A percentile compares a stretch with the other conserved stretches of the same genome.
Conservation (phyloP, 2,888 invertebrate species). For the Willowsia nigromaculata region DNA sequence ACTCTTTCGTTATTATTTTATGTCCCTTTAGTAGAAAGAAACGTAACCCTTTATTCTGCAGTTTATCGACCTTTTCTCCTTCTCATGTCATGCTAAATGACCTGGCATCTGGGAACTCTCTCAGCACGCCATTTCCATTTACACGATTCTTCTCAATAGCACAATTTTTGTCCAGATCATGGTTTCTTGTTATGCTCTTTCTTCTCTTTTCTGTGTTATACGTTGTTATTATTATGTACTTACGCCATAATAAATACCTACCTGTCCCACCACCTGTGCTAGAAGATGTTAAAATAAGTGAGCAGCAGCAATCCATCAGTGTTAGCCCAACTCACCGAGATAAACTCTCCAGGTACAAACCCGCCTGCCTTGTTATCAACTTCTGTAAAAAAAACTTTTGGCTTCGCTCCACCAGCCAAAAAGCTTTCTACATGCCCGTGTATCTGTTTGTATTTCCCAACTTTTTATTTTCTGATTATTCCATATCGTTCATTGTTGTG, state of each 20-base stretch:
- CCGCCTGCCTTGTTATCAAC: neutral
- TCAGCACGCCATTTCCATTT: neutral
- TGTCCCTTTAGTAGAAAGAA: neutral
- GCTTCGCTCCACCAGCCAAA: neutral
- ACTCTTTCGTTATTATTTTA: neutral
- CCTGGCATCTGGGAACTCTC: neutral
- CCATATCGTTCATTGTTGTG: neutral
- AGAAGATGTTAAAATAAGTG: neutral
- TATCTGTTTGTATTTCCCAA: neutral
- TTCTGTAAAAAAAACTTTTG: no score
- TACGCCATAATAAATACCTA: neutral
- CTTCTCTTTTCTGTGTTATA: neutral
- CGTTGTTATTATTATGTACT: neutral
- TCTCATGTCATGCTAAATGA: neutral
- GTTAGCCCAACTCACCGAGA: neutral
- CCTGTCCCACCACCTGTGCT: neutral
- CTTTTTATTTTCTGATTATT: neutral
- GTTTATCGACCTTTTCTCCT: neutral
- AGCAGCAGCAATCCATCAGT: neutral
- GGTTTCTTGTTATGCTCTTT: neutral
- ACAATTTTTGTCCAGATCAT: no score
- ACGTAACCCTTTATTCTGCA: neutral
- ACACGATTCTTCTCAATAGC: no score
- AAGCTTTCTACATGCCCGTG: neutral
- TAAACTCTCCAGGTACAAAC: neutral